Evolutionary conservation across 30 jellyfish, hydroid and myxozoan species (phyloP).

Genomic region (Hydractinia symbiolongicarpus): DNA sequence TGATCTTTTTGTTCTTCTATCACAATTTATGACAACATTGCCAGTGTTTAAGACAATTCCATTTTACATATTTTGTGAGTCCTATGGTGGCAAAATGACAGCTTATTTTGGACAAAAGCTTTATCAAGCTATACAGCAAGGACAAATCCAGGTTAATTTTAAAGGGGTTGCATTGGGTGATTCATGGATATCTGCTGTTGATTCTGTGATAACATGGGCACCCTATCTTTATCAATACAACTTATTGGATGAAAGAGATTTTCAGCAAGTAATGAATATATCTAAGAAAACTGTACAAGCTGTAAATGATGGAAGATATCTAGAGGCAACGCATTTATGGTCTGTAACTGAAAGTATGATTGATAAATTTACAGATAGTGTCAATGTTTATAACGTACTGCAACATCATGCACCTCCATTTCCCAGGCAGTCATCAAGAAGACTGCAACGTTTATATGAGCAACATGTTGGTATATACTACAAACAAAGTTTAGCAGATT

Average conservation of each 20-base stretch:
- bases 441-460: slow-evolving; percentile 8
- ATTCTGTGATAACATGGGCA: slow-evolving; percentile 91
- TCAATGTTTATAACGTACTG: slow-evolving; percentile 75
- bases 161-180: slow-evolving; percentile 88
- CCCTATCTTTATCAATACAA: slow-evolving; percentile 72
- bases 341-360: slow-evolving; percentile 59
- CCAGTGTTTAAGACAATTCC: slow-evolving; percentile 55
- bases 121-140: slow-evolving; percentile 37
- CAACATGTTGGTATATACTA: slow-evolving; percentile 57
- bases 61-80: slow-evolving; percentile 63
- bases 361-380: slow-evolving; percentile 61
- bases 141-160: slow-evolving; percentile 52
- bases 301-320: slow-evolving; percentile 34
- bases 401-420: slow-evolving; percentile 74
- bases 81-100: slow-evolving; percentile 93
- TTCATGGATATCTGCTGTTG: slow-evolving; percentile 90
- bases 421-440: slow-evolving; percentile 23
- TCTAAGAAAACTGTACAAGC: slow-evolving; percentile 49
- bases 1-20: slow-evolving; percentile 51
- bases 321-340: slow-evolving; percentile 67
- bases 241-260: slow-evolving; percentile 48
- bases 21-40: slow-evolving; percentile 29
- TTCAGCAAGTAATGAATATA: slow-evolving; percentile 34
- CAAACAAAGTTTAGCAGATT: slow-evolving; percentile 26
- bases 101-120: slow-evolving; percentile 64